A percentile compares a stretch with the other conserved stretches of the same genome.
These are phyloP conservation scores for Drosophila rhopaloa DNA, from an alignment of 1,140 invertebrate species.

Conservation along the genomic window DNA sequence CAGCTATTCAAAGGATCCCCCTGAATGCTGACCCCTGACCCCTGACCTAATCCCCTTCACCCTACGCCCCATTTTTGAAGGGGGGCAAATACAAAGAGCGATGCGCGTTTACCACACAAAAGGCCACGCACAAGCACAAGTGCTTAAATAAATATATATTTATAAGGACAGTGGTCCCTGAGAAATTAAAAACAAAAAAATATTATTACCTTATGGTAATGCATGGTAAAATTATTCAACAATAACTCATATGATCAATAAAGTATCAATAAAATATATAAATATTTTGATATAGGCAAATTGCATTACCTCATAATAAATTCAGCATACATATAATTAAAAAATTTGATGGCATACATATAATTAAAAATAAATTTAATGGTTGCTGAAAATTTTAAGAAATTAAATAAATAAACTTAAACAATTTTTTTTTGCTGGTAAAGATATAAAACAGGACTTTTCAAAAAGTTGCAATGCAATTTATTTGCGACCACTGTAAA, in stretches of 20 bases:
- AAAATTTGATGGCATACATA: too few species aligned
- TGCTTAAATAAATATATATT: slow-evolving; percentile 20
- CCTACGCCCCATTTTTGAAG: slow-evolving; percentile 4
- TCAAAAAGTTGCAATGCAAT: not conserved
- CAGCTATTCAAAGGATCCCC: slow-evolving; percentile 60
- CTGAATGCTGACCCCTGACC: slow-evolving; percentile 35
- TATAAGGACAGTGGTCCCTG: slow-evolving; percentile 9
- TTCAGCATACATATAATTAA: too few species aligned
- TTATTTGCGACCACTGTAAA: slow-evolving; percentile 4
- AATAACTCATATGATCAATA: too few species aligned
- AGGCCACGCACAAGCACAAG: slow-evolving; percentile 56
- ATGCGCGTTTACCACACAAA: slow-evolving; percentile 72
- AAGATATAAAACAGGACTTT: not conserved
- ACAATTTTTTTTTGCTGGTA: not conserved
- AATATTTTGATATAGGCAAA: too few species aligned
- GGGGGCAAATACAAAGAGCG: slow-evolving; percentile 64
- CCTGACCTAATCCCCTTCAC: slow-evolving; percentile 33
- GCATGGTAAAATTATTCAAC: too few species aligned
- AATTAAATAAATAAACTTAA: too few species aligned
- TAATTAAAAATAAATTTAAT: too few species aligned
- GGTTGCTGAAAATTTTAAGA: too few species aligned
- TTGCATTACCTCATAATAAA: too few species aligned
- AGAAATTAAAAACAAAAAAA: not conserved
- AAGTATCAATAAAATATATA: not conserved
- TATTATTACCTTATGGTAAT: too few species aligned